Evolutionary conservation across 2,888 invertebrate genomes (phyloP).

Genomic region (Dexiosoma caninum): DNA sequence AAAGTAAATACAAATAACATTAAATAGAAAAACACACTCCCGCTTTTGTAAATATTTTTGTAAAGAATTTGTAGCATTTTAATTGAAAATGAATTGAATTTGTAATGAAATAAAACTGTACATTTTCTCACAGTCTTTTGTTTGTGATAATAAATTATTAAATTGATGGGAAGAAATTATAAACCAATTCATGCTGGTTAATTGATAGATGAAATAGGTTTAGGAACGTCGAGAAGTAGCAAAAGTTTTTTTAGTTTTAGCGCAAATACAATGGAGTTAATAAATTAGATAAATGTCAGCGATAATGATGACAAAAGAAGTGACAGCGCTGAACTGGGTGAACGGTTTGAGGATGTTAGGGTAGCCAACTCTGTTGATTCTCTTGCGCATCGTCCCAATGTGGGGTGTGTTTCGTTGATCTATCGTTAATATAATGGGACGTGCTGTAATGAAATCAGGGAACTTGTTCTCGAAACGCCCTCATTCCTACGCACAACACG

Average conservation of each 20-base stretch:
- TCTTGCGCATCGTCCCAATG: too few species aligned
- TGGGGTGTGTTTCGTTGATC: too few species aligned
- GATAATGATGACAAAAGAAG: neutral
- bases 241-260: neutral
- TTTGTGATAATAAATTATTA: neutral
- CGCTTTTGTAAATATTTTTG: neutral
- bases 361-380: too few species aligned
- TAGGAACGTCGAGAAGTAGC: neutral
- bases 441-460: too few species aligned
- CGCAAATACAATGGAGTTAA: neutral
- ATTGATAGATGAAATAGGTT: neutral
- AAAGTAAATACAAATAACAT: constrained; percentile 36
- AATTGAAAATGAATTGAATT: constrained; percentile 23
- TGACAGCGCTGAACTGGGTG: too few species aligned
- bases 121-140: neutral
- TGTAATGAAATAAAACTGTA: neutral
- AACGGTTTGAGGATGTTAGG: neutral
- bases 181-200: neutral
- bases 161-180: neutral
- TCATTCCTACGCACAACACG: too few species aligned
- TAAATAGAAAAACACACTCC: constrained; percentile 9
- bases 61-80: constrained; percentile 25
- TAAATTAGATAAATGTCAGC: neutral
- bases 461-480: too few species aligned
- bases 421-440: too few species aligned